Evolutionary conservation across 2,113 vertebrate genomes (phyloP).

Genomic region (Bombycilla garrulus): DNA sequence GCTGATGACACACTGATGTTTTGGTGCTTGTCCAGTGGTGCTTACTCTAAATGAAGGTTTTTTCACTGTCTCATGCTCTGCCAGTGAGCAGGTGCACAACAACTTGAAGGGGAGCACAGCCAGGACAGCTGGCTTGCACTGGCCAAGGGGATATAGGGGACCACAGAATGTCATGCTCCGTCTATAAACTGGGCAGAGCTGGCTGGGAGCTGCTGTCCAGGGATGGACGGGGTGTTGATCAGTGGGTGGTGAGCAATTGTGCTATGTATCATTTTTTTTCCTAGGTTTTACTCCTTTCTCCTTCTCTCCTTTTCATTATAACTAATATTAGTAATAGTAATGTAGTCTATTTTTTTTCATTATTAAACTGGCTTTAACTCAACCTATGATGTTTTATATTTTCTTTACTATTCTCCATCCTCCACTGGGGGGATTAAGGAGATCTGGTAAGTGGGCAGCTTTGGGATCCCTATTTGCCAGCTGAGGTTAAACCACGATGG

Average conservation of each 20-base stretch:
- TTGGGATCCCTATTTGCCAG: background rate
- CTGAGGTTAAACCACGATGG: background rate
- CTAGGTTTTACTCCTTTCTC: background rate
- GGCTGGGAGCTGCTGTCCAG: background rate
- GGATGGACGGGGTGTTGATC: background rate
- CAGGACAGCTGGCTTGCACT: background rate
- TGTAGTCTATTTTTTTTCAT: background rate
- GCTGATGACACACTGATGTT: background rate
- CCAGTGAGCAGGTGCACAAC: background rate
- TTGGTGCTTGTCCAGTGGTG: background rate
- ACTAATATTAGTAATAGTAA: background rate
- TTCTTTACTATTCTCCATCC: background rate
- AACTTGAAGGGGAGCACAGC: background rate
- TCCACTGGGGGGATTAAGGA: fast-evolving
- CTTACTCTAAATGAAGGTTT: background rate
- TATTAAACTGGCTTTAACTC: background rate
- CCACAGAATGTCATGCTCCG: background rate
- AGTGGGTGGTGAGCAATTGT: background rate
- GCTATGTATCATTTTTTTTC: background rate
- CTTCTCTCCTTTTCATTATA: background rate
- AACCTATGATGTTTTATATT: background rate
- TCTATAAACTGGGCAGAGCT: background rate
- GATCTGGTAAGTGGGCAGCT: background rate
- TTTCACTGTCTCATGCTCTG: background rate
- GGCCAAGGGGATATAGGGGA: too few species aligned